Evolutionary conservation across 2,797 vertebrate genomes (phyloP).

Genomic region (Geotrypetes seraphini): DNA sequence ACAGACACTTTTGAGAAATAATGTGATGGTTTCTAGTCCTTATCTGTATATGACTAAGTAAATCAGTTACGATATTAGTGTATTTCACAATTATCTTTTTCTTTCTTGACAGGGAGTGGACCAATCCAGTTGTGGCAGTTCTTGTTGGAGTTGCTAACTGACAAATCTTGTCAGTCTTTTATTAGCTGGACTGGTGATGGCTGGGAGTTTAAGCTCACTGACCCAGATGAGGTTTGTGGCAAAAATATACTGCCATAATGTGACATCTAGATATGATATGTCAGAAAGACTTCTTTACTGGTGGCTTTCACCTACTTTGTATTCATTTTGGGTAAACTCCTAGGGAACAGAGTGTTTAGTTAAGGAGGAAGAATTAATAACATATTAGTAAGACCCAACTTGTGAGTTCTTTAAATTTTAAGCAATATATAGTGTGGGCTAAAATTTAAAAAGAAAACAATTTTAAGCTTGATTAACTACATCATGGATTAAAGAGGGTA

Average conservation of each 20-base stretch:
- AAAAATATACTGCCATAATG: too few relatives aligned
- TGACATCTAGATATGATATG: too few relatives aligned
- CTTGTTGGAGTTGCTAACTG: slow-evolving; percentile 71
- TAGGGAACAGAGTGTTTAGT: neutral
- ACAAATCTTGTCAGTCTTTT: slow-evolving; percentile 73
- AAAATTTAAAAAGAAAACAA: too few relatives aligned
- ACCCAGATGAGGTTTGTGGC: slow-evolving; percentile 74
- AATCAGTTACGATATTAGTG: accelerated
- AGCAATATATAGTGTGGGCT: too few relatives aligned
- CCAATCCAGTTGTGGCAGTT: slow-evolving; percentile 85
- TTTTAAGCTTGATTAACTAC: too few relatives aligned
- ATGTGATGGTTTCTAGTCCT: neutral
- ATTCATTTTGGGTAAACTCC: accelerated
- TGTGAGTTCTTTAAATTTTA: too few relatives aligned
- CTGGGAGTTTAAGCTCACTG: slow-evolving; percentile 81
- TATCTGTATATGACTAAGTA: neutral
- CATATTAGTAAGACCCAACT: too few relatives aligned
- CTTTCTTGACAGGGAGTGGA: slow-evolving; percentile 60
- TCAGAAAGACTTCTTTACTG: too few relatives aligned
- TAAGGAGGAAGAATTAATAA: too few relatives aligned
- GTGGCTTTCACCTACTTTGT: too few relatives aligned
- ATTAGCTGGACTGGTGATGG: slow-evolving; percentile 83
- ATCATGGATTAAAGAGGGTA: too few relatives aligned
- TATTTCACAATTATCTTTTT: neutral
- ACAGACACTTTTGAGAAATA: neutral